These are phyloP conservation scores for Pampus argenteus DNA, from an alignment of 2,797 vertebrate species.

Conservation along the genomic window DNA sequence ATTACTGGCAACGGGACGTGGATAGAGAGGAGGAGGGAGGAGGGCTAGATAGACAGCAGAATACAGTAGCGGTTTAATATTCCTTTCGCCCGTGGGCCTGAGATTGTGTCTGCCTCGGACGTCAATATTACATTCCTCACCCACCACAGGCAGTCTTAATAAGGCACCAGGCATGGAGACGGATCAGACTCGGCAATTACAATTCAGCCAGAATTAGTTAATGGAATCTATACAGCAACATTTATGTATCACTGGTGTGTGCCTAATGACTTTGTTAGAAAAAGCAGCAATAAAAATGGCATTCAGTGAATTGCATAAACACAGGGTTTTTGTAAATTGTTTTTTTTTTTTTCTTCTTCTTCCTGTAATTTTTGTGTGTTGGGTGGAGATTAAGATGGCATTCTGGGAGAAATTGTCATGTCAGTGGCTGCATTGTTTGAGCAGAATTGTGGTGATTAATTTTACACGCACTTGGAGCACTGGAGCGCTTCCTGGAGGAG, in stretches of 20 bases:
- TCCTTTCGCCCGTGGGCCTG: conserved; percentile 84
- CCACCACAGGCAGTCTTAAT: conserved; percentile 88
- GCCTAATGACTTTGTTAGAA: conserved; percentile 87
- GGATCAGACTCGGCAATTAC: conserved; percentile 87
- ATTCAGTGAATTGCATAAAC: conserved; percentile 85
- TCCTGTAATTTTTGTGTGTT: conserved; percentile 79
- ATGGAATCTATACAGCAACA: conserved; percentile 86
- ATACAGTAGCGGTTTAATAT: conserved; percentile 86
- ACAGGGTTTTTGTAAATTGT: conserved; percentile 80
- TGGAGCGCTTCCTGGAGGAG: conserved; percentile 75
- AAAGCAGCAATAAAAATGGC: conserved; percentile 81
- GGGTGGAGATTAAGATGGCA: conserved; percentile 87
- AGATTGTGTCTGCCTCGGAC: conserved; percentile 88
- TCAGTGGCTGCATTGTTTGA: conserved; percentile 86
- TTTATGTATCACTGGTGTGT: conserved; percentile 83
- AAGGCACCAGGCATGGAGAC: conserved; percentile 82
- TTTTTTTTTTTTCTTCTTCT: conserved; percentile 73
- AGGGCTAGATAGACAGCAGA: conserved; percentile 80
- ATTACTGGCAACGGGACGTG: conserved; percentile 85
- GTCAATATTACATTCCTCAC: conserved; percentile 87
- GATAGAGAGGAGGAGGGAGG: conserved; percentile 72
- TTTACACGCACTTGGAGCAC: conserved; percentile 77
- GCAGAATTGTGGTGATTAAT: conserved; percentile 86
- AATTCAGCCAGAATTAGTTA: conserved; percentile 86
- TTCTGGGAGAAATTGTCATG: conserved; percentile 87